Evolutionary conservation across 2,888 invertebrate genomes (phyloP), one percentile per base, ranked within the genome.

Genomic region (Tachina lurida): DNA sequence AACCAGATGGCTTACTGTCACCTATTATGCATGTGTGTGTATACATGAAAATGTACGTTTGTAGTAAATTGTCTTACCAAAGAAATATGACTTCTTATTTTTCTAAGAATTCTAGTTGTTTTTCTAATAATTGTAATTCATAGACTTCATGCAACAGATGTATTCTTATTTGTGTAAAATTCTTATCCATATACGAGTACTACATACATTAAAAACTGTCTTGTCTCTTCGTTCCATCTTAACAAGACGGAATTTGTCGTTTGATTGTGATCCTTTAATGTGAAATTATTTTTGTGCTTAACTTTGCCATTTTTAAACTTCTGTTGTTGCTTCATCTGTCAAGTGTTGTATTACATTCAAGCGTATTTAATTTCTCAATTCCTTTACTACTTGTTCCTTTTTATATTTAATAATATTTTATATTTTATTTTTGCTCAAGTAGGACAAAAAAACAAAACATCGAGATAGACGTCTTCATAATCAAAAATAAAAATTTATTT

Each of bases 221-320:
- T 67, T 81, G 68, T 75, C 54, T 41, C 56, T 41, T 58, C 4
- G 2, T 62, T 70, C 70, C 73, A 62, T 75, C 8, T 54, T 13
- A 12, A 62, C 75, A 73, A 45, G 75, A 68, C 68, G 63, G 47
- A 45, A 62, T 60, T 82, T 63, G 70, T 70, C 70, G 43, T 62
- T 31, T 60, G 54, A 9, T 60, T 81, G 68, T 68, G 19, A 70
- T 52, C 54, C 41, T 63, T 83, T 77, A 22, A 49, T 76, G 22
- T 10, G 52, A 15, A 80, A 65, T 56, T 67, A 63, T 85, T 73
- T 63, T 75, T 77, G 73, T 77, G 83, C 77, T 74, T 79, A 56
- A 73, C 52, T 80, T 85, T 70, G 47, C 31, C 54, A 75, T 76
- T 49, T 82, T 47, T 74, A 31, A 47, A 71, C 47, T 63, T 13